Evolutionary conservation across 2,888 invertebrate species (phyloP).

Genomic region (Xanthorhoe designata): DNA sequence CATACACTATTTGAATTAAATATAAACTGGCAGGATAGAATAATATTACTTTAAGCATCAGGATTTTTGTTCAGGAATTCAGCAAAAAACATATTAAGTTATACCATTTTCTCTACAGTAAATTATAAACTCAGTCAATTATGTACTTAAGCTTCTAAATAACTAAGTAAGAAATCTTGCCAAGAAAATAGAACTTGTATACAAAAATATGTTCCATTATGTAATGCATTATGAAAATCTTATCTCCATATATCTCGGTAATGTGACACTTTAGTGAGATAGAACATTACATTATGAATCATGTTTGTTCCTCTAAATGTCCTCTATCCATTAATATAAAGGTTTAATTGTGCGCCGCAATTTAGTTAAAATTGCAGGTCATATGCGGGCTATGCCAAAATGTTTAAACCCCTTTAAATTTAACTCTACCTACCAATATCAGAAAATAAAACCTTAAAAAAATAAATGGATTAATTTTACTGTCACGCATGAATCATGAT

Average conservation of each 20-base stretch:
- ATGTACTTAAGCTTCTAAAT: not conserved
- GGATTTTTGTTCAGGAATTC: not conserved
- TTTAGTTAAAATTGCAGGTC: too few species aligned
- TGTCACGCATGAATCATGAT: not conserved
- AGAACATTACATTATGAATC: too few species aligned
- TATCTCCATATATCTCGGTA: too few species aligned
- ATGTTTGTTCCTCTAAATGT: too few species aligned
- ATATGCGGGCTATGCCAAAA: too few species aligned
- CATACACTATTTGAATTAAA: not conserved
- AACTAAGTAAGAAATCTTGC: not conserved
- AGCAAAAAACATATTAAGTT: not conserved
- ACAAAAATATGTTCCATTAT: too few species aligned
- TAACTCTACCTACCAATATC: not conserved
- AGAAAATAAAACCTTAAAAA: not conserved
- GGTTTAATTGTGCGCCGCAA: too few species aligned
- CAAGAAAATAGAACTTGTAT: not conserved
- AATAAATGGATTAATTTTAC: not conserved
- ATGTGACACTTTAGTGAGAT: too few species aligned
- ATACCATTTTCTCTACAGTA: not conserved
- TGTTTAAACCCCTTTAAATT: not conserved
- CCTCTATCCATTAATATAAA: too few species aligned
- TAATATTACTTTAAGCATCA: not conserved
- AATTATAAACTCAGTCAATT: not conserved
- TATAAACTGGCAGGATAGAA: conserved; percentile 4
- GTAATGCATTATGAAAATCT: too few species aligned